These are phyloP conservation scores for Scaeva pyrastri DNA, from an alignment of 2,888 invertebrate species.

Conservation along the genomic window DNA sequence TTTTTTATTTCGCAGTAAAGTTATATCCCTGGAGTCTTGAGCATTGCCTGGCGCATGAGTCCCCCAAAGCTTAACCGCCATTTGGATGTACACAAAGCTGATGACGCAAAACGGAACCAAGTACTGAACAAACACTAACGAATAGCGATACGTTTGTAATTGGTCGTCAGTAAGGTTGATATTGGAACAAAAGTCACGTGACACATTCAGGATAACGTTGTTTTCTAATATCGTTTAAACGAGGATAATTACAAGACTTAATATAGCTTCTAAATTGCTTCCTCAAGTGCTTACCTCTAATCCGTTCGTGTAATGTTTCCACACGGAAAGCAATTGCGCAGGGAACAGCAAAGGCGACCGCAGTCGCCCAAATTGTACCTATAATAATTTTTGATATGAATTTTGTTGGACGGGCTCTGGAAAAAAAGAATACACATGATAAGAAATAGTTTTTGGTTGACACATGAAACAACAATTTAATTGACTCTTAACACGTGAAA, in stretches of 20 bases:
- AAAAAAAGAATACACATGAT: conserved; percentile 78
- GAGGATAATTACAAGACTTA: neutral
- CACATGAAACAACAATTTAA: neutral
- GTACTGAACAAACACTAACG: conserved; percentile 87
- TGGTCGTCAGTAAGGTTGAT: conserved; percentile 84
- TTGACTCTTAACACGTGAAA: neutral
- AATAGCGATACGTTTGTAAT: conserved; percentile 85
- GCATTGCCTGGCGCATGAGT: conserved; percentile 92
- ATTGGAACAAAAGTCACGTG: conserved; percentile 85
- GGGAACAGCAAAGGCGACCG: conserved; percentile 88
- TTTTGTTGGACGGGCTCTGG: conserved; percentile 90
- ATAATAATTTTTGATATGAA: conserved; percentile 90
- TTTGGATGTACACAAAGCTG: conserved; percentile 91
- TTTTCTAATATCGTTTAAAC: conserved; percentile 78
- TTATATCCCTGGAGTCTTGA: conserved; percentile 91
- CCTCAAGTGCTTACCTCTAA: conserved; percentile 79
- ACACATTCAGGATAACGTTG: conserved; percentile 80
- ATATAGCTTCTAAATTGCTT: neutral
- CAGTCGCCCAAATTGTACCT: conserved; percentile 90
- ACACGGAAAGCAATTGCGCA: conserved; percentile 84
- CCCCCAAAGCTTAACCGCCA: conserved; percentile 92
- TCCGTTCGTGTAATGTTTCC: conserved; percentile 80
- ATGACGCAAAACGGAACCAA: conserved; percentile 92
- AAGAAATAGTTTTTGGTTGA: neutral
- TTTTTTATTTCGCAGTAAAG: conserved; percentile 91